Conservation (phyloP, 2,888 invertebrate genomes). For the Iphiclides podalirius region DNA sequence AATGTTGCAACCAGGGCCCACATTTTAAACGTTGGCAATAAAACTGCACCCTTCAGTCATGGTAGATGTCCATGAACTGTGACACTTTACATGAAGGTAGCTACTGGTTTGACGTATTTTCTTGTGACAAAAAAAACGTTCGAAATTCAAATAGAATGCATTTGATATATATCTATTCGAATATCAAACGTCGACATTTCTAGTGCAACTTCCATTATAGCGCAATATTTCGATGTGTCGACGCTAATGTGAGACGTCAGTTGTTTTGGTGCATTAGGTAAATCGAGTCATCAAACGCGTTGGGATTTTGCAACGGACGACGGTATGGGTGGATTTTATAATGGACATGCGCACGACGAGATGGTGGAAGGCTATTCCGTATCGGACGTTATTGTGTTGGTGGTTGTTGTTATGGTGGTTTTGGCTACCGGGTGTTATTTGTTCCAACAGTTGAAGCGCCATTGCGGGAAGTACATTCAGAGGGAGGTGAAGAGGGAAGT, state of each 20-base stretch:
- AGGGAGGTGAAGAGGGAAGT: slow-evolving; percentile 41
- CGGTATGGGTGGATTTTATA: slow-evolving; percentile 26
- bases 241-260: slow-evolving; percentile 2
- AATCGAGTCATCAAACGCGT: background rate
- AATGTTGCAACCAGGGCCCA: no score
- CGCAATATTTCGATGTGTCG: slow-evolving; percentile 1
- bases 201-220: no score
- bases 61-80: no score
- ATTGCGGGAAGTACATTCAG: slow-evolving; percentile 37
- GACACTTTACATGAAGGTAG: no score
- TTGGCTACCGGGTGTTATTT: slow-evolving; percentile 39
- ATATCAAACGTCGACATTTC: no score
- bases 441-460: slow-evolving; percentile 35
- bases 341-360: slow-evolving; percentile 49
- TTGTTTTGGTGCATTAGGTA: background rate
- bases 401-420: slow-evolving; percentile 35
- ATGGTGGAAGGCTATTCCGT: slow-evolving; percentile 41
- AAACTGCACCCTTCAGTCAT: no score
- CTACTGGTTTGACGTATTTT: no score
- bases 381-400: slow-evolving; percentile 41
- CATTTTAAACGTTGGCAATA: no score
- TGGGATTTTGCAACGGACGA: no score
- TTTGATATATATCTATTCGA: no score
- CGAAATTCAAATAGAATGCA: no score
- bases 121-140: no score